phyloP scores from a whole-genome alignment of 2,888 invertebrate species.

The Alloscopus bannaensis region DNA sequence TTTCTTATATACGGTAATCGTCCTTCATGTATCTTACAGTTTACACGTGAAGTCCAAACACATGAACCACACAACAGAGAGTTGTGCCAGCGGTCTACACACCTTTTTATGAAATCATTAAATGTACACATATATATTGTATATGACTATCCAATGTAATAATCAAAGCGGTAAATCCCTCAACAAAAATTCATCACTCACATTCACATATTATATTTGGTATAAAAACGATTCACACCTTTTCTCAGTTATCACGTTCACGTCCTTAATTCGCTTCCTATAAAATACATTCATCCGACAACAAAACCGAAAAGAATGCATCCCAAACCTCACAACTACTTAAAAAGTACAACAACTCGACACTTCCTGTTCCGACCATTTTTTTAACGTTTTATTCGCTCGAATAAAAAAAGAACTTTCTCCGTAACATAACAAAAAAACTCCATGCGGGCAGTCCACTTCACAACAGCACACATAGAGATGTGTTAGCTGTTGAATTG shows the following conservation, averaged over 20 bases:
- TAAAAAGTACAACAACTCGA: no score
- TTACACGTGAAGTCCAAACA: conserved; percentile 44
- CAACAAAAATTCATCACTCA: conserved; percentile 43
- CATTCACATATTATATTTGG: conserved; percentile 62
- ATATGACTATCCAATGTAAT: conserved; percentile 48
- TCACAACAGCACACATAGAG: not conserved
- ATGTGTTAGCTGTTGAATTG: no score
- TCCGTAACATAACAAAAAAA: no score
- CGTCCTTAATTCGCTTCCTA: no score
- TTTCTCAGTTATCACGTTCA: conserved; percentile 65
- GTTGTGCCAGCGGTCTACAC: not conserved
- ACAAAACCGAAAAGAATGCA: no score
- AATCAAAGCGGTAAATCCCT: conserved; percentile 57
- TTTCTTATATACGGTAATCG: conserved; percentile 46
- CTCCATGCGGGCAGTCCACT: no score
- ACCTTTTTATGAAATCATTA: no score
- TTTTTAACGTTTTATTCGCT: no score
- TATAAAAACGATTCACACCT: conserved; percentile 66
- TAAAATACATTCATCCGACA: no score
- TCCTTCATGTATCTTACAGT: conserved; percentile 19
- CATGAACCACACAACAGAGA: conserved; percentile 35
- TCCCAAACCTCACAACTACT: no score
- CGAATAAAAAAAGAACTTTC: no score
- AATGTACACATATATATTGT: conserved; percentile 43
- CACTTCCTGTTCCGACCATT: no score